These are phyloP conservation scores for Drosophila leonis DNA, from an alignment of 2,888 invertebrate genomes.

Conservation along the genomic window DNA sequence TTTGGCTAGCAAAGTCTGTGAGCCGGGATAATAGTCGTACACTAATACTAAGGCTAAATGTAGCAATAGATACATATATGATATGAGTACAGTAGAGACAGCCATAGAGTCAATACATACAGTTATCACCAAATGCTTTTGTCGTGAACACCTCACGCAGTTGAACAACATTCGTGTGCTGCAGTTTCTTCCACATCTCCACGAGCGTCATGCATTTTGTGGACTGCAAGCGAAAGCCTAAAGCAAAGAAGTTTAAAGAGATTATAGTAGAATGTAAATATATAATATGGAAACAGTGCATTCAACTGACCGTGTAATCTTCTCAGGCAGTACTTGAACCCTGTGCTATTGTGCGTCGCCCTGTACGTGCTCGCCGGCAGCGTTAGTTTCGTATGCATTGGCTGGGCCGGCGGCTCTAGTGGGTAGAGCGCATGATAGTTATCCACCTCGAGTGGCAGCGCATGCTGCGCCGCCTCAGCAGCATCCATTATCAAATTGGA, in stretches of 20 bases:
- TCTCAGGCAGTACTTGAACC: constrained; percentile 93
- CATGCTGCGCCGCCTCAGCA: constrained; percentile 84
- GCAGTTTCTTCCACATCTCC: constrained; percentile 97
- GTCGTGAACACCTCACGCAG: constrained; percentile 97
- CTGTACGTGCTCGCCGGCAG: constrained; percentile 95
- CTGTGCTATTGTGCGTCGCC: constrained; percentile 94
- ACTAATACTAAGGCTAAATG: constrained; percentile 94
- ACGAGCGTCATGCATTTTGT: constrained; percentile 94
- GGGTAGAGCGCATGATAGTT: constrained; percentile 95
- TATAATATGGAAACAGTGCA: not conserved
- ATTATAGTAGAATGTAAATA: not conserved
- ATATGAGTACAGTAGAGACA: not conserved
- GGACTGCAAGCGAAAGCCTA: constrained; percentile 92
- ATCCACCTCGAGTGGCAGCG: constrained; percentile 94
- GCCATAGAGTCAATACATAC: constrained; percentile 86
- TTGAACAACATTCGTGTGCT: constrained; percentile 97
- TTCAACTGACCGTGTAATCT: constrained; percentile 91
- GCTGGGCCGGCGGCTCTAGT: constrained; percentile 88
- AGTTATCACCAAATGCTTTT: constrained; percentile 97
- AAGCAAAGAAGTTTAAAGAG: not conserved
- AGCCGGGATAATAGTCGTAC: constrained; percentile 97
- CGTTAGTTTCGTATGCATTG: constrained; percentile 89
- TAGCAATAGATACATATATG: not conserved
- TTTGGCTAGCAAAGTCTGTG: constrained; percentile 94
- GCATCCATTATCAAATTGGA: constrained; percentile 90